Evolutionary conservation across 2,888 invertebrate genomes (phyloP), one percentile per base, ranked within the genome.

Genomic region (Ichneumoninae sp.): DNA sequence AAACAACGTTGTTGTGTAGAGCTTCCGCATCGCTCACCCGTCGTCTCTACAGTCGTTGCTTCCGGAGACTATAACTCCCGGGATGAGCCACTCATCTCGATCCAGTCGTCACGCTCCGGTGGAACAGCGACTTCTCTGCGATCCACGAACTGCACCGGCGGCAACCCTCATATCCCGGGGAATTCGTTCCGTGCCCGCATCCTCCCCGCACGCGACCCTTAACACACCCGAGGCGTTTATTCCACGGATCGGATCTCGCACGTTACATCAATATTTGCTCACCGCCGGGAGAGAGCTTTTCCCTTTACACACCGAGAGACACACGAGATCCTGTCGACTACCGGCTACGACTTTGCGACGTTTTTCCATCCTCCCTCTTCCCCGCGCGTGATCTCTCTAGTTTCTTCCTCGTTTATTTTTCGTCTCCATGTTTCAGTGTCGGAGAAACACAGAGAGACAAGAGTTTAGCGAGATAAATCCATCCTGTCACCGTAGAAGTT

Each of bases 241-340:
- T 85, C 78, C 69, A 71, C 80, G 72, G 82, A 83, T 84, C 86
- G 82, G 85, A 86, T 87, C 82, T 71, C 78, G 77, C 84, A 83
- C 87, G 86, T 87, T 83, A 82, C 87, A 85, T 87, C 87, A 88
- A 87, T 87, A 87, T 88, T 87, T 87, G 82, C 74, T 79, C 76
- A 78, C 72, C 72, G 57, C 72, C 69, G 72, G 26, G 69, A 62
- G 52, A 54, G 36, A 19, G 40, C 19, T 10, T 26, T 62, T 19
- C 65, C 70, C 70, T 60, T 50, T 54, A 47, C 52, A 54, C 65
- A 22, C 19, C 19, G 57, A 62, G 54, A 40, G 30, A 70, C 52
- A 71, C 76, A n/a, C 71, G 50, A 77, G 72, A 84, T 65, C 74
- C 76, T 57, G 50, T 77, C 80, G 36, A 74, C 74, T 47, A 47